Conservation (phyloP, 37 sponge, comb jelly and placozoan genomes). For the Tethya wilhelma region DNA sequence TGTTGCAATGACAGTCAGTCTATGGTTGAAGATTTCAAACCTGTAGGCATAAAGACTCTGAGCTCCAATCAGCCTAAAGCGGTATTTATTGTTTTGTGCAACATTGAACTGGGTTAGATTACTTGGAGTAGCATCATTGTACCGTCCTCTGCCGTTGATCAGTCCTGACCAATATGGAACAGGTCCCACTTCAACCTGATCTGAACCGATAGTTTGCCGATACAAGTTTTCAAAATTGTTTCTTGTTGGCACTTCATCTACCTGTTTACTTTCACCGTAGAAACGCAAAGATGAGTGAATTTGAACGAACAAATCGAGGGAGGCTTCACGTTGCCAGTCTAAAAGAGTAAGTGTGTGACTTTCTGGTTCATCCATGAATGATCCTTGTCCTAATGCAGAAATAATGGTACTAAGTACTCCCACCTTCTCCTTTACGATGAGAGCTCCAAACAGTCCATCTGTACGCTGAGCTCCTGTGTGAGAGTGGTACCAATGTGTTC, state of each 20-base stretch:
- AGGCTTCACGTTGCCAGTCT: conserved; percentile 75
- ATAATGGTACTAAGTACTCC: neutral
- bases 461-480: conserved; percentile 81
- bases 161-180: conserved; percentile 73
- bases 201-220: conserved; percentile 19
- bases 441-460: conserved; percentile 80
- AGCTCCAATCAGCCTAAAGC: conserved; percentile 86
- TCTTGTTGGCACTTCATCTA: conserved; percentile 22
- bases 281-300: conserved; percentile 45
- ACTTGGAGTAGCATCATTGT: conserved; percentile 7
- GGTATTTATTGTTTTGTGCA: conserved; percentile 27
- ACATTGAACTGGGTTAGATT: conserved; percentile 30
- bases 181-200: conserved; percentile 70
- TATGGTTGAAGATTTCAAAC: conserved; percentile 70
- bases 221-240: neutral
- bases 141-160: conserved; percentile 82
- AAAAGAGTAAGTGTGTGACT: conserved; percentile 70
- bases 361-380: conserved; percentile 39
- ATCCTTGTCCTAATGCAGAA: neutral
- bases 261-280: conserved; percentile 2
- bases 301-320: conserved; percentile 35
- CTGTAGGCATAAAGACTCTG: conserved; percentile 74
- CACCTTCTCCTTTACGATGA: conserved; percentile 60
- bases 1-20: conserved; percentile 62
- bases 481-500: conserved; percentile 90